Base-by-base conservation (phyloP, 2,797 vertebrate genomes). In the Thunnus albacares region DNA sequence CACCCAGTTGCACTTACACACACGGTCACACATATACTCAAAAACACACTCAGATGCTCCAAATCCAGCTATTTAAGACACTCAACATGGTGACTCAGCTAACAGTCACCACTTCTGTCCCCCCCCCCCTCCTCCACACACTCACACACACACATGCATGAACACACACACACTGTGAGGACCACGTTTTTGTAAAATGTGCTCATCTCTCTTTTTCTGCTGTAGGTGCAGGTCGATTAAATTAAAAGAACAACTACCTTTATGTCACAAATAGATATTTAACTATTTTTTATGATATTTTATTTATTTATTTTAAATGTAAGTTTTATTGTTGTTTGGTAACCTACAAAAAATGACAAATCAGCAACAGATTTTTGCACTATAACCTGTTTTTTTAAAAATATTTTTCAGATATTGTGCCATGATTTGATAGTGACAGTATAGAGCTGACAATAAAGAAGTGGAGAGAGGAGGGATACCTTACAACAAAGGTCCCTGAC, bases 51-150 rank as follows among this genome's bases (percentile, higher is more conserved):
- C 79, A 81, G 75, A 89, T 83, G 75, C 80, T 85, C 81, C 70
- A 72, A 76, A 91, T 85, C 69, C 82, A 85, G 85, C 84, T 71
- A 86, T 91, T 85, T 76, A 74, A 18, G 68, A 79, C 82, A 81
- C 84, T 76, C 83, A 85, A 35, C 60, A 3, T 15, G 57, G 87
- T 92, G 91, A 93, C 89, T 91, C 88, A 93, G 81, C 84, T 75
- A 64, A 73, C 49, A 85, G 82, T 92, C 90, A 92, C 85, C 75
- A 75, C 80, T 92, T 89, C 49, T 89, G 75, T 75, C 71, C 74
- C 73, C 72, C 80, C 81, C 81, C 78, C 79, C 71, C 80, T 24
- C 24, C 24, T 24, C 24, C 24, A 24, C 24, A 24, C 24, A 24
- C 24, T 24, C 24, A 24, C 24, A 24, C 24, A 24, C 30, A 63